Percentiles rank a stretch among this genome's conserved stretches.
phyloP scores from a whole-genome alignment of 37 sponge, comb jelly and placozoan genomes.

The Beroe ovata region DNA sequence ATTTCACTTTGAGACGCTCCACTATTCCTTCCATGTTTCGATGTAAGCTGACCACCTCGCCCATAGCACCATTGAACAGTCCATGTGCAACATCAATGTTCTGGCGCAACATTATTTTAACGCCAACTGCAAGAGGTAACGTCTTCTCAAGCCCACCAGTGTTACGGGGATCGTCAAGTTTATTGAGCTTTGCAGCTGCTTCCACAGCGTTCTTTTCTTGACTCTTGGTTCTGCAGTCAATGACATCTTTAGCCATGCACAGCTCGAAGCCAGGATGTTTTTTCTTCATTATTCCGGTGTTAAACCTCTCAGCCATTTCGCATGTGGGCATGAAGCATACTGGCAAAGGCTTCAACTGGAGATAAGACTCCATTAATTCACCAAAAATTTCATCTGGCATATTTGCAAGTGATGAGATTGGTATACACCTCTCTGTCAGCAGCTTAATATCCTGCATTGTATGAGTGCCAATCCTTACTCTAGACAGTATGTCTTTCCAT shows the following conservation, averaged over 20 bases:
- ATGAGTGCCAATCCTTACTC: background rate
- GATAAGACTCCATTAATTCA: background rate
- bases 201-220: background rate
- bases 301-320: constrained; percentile 67
- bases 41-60: constrained; percentile 44
- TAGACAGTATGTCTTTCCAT: background rate
- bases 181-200: constrained; percentile 69
- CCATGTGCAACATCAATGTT: constrained; percentile 70
- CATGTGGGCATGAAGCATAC: constrained; percentile 73
- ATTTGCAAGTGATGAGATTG: background rate
- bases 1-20: constrained; percentile 67
- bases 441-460: background rate
- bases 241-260: constrained; percentile 68
- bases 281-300: constrained; percentile 56
- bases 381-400: background rate
- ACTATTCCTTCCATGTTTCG: background rate
- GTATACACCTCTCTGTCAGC: background rate
- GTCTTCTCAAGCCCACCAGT: constrained; percentile 73
- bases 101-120: constrained; percentile 74
- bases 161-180: constrained; percentile 74
- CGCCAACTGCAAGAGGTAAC: constrained; percentile 71
- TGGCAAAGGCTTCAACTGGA: background rate
- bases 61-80: constrained; percentile 75
- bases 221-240: constrained; percentile 38
- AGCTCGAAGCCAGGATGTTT: background rate